phyloP scores from a whole-genome alignment of 2,888 invertebrate species.

The Heliconius charithonia region DNA sequence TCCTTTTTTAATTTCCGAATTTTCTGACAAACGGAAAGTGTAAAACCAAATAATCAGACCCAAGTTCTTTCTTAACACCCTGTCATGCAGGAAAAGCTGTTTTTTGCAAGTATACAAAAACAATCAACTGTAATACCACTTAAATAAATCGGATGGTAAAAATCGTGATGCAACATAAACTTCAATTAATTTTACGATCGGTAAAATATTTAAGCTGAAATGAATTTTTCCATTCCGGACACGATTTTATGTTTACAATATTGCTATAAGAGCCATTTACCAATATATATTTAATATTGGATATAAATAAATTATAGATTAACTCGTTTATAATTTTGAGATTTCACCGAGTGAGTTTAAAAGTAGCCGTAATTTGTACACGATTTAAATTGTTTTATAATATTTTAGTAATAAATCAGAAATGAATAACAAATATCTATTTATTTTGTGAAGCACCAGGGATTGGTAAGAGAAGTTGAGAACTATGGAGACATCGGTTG shows the following conservation, averaged over 20 bases:
- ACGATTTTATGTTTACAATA: slow-evolving; percentile 27
- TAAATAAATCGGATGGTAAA: slow-evolving; percentile 14
- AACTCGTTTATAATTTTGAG: slow-evolving; percentile 1
- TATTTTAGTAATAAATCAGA: background rate
- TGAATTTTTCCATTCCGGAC: slow-evolving; percentile 20
- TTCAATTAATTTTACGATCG: slow-evolving; percentile 27
- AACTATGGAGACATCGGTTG: too few relatives aligned
- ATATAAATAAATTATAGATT: slow-evolving; percentile 11
- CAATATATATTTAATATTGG: slow-evolving; percentile 12
- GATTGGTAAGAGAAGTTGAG: too few relatives aligned
- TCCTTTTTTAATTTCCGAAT: too few relatives aligned
- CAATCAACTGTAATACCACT: slow-evolving; percentile 14
- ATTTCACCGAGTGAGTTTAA: background rate
- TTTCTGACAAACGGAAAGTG: too few relatives aligned
- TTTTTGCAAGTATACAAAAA: background rate
- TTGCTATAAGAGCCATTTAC: slow-evolving; percentile 20
- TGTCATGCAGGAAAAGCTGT: background rate
- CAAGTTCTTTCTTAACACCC: too few relatives aligned
- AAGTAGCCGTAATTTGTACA: background rate
- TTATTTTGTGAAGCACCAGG: too few relatives aligned
- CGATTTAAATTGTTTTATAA: background rate
- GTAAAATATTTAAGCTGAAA: slow-evolving; percentile 23
- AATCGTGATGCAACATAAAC: slow-evolving; percentile 14
- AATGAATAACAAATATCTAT: too few relatives aligned
- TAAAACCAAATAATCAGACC: too few relatives aligned